Percentiles rank a stretch among this genome's conserved stretches.
Conservation (phyloP, 2,113 vertebrate species). For the Tenebrosternarchus preto region DNA sequence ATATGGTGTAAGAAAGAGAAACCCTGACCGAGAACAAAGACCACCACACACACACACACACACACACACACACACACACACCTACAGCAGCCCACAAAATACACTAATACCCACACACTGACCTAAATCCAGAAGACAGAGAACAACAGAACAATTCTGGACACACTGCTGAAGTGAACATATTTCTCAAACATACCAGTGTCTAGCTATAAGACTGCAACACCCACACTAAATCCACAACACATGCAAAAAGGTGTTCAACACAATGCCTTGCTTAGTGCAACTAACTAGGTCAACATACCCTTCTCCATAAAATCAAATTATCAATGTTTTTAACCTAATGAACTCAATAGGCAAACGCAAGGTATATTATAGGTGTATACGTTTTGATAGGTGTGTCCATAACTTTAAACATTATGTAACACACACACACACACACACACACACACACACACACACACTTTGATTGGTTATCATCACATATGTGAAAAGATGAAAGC, state of each 20-base stretch:
- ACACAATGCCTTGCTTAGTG: background rate
- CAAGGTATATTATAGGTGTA: background rate
- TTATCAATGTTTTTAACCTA: background rate
- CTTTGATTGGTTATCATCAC: background rate
- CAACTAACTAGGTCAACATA: background rate
- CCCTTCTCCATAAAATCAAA: background rate
- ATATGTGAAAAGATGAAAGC: background rate
- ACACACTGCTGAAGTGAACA: background rate
- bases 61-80: constrained; percentile 11
- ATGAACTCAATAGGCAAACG: background rate
- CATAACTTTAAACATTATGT: too few relatives aligned
- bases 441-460: background rate
- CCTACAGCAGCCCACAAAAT: constrained; percentile 1
- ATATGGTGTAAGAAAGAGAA: constrained; percentile 27
- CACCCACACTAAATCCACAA: background rate
- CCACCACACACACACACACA: constrained; percentile 14
- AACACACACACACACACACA: too few relatives aligned
- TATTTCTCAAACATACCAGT: background rate
- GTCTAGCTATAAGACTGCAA: background rate
- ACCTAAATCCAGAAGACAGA: background rate
- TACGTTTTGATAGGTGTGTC: background rate
- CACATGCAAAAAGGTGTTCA: background rate
- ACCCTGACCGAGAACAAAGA: constrained; percentile 3
- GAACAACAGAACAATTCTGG: background rate
- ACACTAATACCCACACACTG: background rate